Conservation (phyloP, 2,113 vertebrate species). For the Alethe castanea region DNA sequence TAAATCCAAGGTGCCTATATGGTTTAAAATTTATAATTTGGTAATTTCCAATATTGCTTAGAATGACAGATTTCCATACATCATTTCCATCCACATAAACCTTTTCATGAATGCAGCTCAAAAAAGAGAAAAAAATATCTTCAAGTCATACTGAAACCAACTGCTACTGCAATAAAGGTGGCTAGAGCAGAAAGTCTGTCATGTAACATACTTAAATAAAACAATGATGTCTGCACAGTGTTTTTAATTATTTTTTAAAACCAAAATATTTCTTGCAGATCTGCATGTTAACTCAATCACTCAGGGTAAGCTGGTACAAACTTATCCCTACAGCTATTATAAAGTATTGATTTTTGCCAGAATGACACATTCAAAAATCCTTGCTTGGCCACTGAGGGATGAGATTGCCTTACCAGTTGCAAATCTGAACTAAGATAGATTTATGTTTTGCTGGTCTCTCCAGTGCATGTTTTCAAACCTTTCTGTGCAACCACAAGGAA, state of each 20-base stretch:
- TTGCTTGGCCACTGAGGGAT: neutral
- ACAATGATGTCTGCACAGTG: neutral
- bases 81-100: neutral
- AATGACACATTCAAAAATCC: fast-evolving
- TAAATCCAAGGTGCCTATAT: neutral
- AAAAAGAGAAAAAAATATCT: neutral
- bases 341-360: neutral
- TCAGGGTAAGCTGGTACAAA: neutral
- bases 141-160: neutral
- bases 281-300: neutral
- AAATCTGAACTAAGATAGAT: neutral
- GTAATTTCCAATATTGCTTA: neutral
- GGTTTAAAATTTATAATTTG: neutral
- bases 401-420: neutral
- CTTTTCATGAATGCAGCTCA: neutral
- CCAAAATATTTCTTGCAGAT: neutral
- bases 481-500: neutral
- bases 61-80: neutral
- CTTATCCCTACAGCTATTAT: neutral
- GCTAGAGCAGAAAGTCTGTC: neutral
- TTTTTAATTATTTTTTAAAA: neutral
- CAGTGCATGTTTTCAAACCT: neutral
- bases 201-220: neutral
- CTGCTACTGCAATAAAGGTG: neutral
- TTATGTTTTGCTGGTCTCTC: neutral